Evolutionary conservation across 2,113 vertebrate species (phyloP).

Genomic region (Ptyas mucosa): DNA sequence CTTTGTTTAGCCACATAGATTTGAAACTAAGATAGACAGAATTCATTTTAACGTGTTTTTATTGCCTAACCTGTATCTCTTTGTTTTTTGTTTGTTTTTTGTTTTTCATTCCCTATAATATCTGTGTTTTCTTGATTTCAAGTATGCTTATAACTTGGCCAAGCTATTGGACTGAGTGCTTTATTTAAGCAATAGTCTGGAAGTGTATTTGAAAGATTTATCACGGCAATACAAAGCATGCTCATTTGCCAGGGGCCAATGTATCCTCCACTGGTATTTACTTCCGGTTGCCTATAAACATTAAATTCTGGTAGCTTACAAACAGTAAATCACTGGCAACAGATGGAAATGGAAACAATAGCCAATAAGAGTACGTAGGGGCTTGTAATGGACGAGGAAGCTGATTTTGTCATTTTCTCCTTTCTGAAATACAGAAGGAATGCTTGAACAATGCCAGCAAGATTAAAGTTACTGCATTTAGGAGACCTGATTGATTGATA

Average conservation of each 20-base stretch:
- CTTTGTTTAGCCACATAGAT: background rate
- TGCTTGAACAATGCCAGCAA: background rate
- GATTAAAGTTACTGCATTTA: background rate
- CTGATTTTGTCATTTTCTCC: background rate
- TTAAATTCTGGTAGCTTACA: background rate
- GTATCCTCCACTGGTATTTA: background rate
- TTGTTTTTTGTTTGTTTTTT: too few relatives aligned
- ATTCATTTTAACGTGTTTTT: background rate
- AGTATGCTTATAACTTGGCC: background rate
- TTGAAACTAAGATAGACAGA: background rate
- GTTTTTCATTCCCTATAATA: background rate
- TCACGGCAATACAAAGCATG: background rate
- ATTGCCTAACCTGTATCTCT: background rate
- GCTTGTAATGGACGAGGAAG: background rate
- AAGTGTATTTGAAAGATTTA: background rate
- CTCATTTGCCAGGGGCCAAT: background rate
- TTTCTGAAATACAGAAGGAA: background rate
- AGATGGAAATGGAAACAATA: background rate
- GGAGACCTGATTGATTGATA: background rate
- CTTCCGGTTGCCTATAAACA: too few relatives aligned
- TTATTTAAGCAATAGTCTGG: background rate
- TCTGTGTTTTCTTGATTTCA: background rate
- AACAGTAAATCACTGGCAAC: background rate
- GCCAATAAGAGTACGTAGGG: background rate
- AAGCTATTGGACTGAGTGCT: background rate